Percentiles rank a stretch among this genome's conserved stretches.
phyloP scores from a whole-genome alignment of 2,888 invertebrate species.

The Calliphora vomitoria region DNA sequence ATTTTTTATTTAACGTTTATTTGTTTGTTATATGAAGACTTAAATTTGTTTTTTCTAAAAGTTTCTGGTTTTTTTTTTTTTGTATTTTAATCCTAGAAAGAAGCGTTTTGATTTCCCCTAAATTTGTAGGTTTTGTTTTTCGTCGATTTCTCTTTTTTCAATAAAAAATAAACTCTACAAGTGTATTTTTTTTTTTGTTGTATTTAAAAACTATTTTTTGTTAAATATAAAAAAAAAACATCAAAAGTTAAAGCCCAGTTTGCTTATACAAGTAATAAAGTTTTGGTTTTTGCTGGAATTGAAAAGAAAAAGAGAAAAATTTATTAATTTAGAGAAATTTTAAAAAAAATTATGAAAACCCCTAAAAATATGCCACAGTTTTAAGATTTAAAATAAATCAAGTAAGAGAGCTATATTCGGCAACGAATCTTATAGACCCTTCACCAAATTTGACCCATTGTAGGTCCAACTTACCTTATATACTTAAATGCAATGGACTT shows the following conservation, averaged over 20 bases:
- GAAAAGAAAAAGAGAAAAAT: slow-evolving; percentile 6
- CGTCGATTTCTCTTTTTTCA: slow-evolving; percentile 34
- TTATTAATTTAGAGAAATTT: not conserved
- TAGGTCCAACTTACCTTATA: too few species aligned
- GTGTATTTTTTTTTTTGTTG: slow-evolving; percentile 32
- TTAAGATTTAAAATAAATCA: too few species aligned
- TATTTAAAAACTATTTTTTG: slow-evolving; percentile 29
- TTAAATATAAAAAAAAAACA: slow-evolving; percentile 21
- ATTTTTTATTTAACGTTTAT: slow-evolving; percentile 6
- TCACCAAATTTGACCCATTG: too few species aligned
- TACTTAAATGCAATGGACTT: too few species aligned
- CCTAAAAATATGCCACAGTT: slow-evolving; percentile 58
- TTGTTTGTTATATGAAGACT: slow-evolving; percentile 17
- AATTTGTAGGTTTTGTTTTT: slow-evolving; percentile 58
- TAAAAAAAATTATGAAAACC: not conserved
- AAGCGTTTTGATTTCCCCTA: slow-evolving; percentile 75
- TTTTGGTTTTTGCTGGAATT: slow-evolving; percentile 48
- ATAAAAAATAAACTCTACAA: slow-evolving; percentile 56
- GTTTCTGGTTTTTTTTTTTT: slow-evolving; percentile 55
- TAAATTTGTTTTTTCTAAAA: slow-evolving; percentile 43
- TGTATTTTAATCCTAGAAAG: slow-evolving; percentile 67
- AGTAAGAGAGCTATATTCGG: too few species aligned
- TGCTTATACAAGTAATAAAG: slow-evolving; percentile 19
- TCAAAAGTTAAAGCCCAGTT: slow-evolving; percentile 51
- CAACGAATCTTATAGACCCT: too few species aligned